Evolutionary conservation across 2,797 vertebrate species (phyloP), one percentile per base, ranked within the genome.

Genomic region (Alfaro cultratus): DNA sequence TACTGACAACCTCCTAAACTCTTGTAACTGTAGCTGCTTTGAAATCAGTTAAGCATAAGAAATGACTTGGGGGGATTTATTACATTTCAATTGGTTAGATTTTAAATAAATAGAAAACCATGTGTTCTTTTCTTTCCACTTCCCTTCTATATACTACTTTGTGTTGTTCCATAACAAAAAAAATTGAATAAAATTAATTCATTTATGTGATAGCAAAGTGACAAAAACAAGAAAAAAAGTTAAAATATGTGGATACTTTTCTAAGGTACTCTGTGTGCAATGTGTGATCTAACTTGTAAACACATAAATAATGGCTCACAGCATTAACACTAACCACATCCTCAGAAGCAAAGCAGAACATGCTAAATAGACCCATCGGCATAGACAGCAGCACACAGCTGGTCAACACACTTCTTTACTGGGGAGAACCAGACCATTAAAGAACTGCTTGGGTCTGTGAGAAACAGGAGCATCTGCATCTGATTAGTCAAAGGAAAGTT

Each of bases 391-490:
- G 18, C 47, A 75, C 76, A 85, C 89, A 92, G 87, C 87, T 91
- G 92, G 82, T 86, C 78, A 75, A 79, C 92, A 93, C 88, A 90
- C 86, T 81, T 62, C 79, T 60, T 18, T 68, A 74, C 43, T 26
- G 68, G 45, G 23, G 11, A 80, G 76, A 73, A 55, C 34, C 45
- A 77, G 76, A 83, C n/a, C 53, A 75, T 76, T 39, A 79, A 85
- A 83, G 45, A 80, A 72, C 49, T 77, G 51, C 36, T 10, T n/a
- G 16, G 77, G 71, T 55, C 73, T 76, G 81, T 88, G 88, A 62
- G 86, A 89, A 90, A 72, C 78, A 62, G 23, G 39, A 83, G 51
- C 57, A 81, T 77, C 79, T 74, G 75, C 73, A 73, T 43, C 2
- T 80, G 13, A 76, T 85, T 83, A 83, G 2, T 64, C 57, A 75